Base-by-base conservation (phyloP, 1,140 invertebrate genomes). In the Saccostrea echinata region DNA sequence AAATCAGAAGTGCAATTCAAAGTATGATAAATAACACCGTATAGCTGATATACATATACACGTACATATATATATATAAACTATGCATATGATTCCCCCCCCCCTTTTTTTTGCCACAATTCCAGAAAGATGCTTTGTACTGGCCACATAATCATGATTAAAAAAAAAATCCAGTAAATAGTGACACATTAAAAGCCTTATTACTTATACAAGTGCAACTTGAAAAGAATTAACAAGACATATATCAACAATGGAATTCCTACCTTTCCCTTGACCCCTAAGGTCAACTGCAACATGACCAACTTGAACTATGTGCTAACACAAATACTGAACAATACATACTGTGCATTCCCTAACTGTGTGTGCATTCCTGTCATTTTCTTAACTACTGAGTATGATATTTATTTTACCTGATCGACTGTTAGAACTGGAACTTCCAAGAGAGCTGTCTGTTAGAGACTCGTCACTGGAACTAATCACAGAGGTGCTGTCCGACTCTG, bases 391-490 rank as follows among this genome's bases (percentile, higher is more conserved):
- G 24, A 83, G 13, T 51, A 24, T 1, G 27, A 16, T 24, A 85
- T 90, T 88, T n/a, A n/a, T n/a, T n/a, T n/a, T 88, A 93, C 92
- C 93, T 88, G 92, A 92, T 88, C 92, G 87, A 90, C 93, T 93
- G 85, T 93, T 90, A 81, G 88, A 92, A 91, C 91, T 93, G 51
- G 93, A 93, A 21, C 89, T 91, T 27, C 91, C 90, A 18, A 89
- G 91, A 2, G 91, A 93, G n/a, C 89, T 91, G 27, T 93, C 92
- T 9, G 93, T 93, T 24, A 94, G 80, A 13, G 91, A 92, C 84
- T 93, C 92, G 86, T 94, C 93, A 84, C 94, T 92, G 52, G 92
- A 92, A 89, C 93, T 93, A 35, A 93, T 88, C 51, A 92, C 92
- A 68, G 93, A 92, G 18, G 92, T 92, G 81, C 92, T 93, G 52